Evolutionary conservation across 2,888 invertebrate species (phyloP).

Genomic region (Thereva unica): DNA sequence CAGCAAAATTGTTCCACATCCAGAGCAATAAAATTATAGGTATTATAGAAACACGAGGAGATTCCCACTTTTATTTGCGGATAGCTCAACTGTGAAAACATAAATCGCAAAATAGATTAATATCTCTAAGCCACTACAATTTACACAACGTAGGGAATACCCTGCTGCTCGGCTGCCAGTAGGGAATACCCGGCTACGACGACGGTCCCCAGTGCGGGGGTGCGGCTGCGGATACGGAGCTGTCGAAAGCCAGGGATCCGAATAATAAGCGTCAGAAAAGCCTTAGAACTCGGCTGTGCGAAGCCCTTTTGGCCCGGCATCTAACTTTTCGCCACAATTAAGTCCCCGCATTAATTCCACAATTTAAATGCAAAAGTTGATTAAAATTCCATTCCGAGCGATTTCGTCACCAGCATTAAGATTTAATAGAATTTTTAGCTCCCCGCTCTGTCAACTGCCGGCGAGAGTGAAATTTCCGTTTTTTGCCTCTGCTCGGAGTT

Average conservation of each 20-base stretch:
- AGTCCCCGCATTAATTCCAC: conserved; percentile 43
- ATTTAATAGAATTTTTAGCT: conserved; percentile 45
- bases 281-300: conserved; percentile 25
- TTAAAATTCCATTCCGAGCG: conserved; percentile 46
- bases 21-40: no score
- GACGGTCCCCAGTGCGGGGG: no score
- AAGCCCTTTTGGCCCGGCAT: conserved; percentile 26
- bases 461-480: conserved; percentile 27
- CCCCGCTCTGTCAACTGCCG: conserved; percentile 33
- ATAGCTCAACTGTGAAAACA: conserved; percentile 9
- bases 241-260: conserved; percentile 28
- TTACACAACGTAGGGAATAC: conserved; percentile 5
- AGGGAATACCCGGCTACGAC: no score
- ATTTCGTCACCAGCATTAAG: conserved; percentile 43
- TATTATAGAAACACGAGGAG: no score
- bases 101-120: conserved; percentile 33
- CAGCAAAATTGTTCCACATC: no score
- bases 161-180: no score
- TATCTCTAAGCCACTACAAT: conserved; percentile 23
- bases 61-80: not conserved
- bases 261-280: conserved; percentile 24
- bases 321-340: conserved; percentile 41
- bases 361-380: conserved; percentile 46
- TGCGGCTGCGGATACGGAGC: not conserved
- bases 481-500: conserved; percentile 28